Percentiles rank a stretch among this genome's conserved stretches.
These are phyloP conservation scores for Saccopteryx leptura DNA, from an alignment of 2,113 vertebrate species.

Conservation along the genomic window DNA sequence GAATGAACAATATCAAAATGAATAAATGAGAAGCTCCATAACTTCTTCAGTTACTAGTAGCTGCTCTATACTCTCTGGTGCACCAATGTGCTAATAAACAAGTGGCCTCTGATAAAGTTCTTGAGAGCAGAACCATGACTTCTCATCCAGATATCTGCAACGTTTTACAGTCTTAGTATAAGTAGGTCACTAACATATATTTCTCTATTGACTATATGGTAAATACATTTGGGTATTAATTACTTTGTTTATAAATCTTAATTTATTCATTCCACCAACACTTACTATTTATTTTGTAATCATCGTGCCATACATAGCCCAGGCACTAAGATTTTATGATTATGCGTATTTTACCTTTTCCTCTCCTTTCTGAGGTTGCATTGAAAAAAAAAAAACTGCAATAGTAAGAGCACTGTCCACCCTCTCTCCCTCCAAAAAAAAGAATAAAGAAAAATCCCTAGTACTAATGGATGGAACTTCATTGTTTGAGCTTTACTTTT, in stretches of 20 bases:
- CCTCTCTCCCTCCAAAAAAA: background rate
- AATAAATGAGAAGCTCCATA: background rate
- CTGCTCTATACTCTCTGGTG: background rate
- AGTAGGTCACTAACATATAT: background rate
- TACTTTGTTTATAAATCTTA: background rate
- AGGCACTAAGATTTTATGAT: background rate
- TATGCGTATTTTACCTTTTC: background rate
- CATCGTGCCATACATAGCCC: background rate
- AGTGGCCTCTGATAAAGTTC: background rate
- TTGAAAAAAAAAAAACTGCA: background rate
- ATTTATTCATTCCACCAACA: background rate
- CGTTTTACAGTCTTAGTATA: background rate
- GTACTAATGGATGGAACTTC: background rate
- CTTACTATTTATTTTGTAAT: background rate
- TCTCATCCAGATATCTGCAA: background rate
- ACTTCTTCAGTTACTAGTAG: background rate
- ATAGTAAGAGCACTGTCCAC: accelerated
- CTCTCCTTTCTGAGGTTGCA: background rate
- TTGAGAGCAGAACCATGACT: background rate
- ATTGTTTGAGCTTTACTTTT: constrained; percentile 52
- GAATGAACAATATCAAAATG: background rate
- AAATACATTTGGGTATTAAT: background rate
- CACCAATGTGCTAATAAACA: background rate
- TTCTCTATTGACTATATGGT: background rate
- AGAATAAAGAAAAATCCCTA: background rate